Evolutionary conservation across 2,113 vertebrate genomes (phyloP).

Genomic region (Eonycteris spelaea): DNA sequence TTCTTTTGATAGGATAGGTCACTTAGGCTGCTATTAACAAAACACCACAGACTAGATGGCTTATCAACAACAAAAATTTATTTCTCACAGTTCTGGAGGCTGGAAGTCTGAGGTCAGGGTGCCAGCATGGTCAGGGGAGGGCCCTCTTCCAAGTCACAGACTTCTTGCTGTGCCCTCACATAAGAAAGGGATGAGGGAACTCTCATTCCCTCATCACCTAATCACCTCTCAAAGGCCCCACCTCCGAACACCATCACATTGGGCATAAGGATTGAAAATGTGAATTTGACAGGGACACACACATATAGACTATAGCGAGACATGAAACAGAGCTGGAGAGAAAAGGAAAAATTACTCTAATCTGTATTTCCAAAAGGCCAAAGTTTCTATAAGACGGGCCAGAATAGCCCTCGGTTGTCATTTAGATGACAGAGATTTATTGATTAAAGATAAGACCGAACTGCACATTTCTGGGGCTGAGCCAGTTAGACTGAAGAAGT

Average conservation of each 20-base stretch:
- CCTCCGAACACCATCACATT: not conserved
- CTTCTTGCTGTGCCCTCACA: not conserved
- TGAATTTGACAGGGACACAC: not conserved
- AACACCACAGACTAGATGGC: not conserved
- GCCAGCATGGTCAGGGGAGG: not conserved
- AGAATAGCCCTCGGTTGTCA: not conserved
- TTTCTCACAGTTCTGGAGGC: not conserved
- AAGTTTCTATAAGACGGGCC: not conserved
- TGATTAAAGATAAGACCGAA: not conserved
- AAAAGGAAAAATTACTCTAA: not conserved
- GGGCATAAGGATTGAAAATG: not conserved
- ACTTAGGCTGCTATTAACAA: not conserved
- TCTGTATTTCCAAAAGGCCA: not conserved
- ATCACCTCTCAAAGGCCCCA: not conserved
- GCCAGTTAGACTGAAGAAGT: not conserved
- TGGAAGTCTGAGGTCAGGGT: not conserved
- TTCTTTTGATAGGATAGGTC: not conserved
- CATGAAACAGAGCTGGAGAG: not conserved
- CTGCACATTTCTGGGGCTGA: not conserved
- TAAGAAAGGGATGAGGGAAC: not conserved
- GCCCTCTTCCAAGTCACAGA: not conserved
- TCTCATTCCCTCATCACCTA: not conserved
- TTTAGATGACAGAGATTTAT: not conserved
- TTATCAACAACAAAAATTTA: not conserved
- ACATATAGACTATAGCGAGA: not conserved